These are phyloP conservation scores for Andrena haemorrhoa DNA, from an alignment of 2,888 invertebrate genomes.

Conservation along the genomic window DNA sequence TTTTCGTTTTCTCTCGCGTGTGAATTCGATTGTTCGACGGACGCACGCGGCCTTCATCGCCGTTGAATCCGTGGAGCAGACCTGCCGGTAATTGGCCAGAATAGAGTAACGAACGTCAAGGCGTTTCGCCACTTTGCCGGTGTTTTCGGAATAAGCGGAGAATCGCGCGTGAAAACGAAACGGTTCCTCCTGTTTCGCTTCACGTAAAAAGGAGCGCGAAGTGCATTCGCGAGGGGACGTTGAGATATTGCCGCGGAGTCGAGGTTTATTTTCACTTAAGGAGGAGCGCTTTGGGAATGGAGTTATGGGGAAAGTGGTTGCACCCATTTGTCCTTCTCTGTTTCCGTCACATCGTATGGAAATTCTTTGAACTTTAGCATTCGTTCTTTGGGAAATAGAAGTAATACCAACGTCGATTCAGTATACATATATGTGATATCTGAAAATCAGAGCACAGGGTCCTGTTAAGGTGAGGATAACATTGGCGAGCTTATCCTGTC, in stretches of 20 bases:
- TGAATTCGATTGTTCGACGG: conserved; percentile 30
- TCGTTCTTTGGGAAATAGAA: too few species aligned
- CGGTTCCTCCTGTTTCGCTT: too few species aligned
- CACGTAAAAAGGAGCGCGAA: background rate
- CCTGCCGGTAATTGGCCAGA: conserved; percentile 6
- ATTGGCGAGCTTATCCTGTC: too few species aligned
- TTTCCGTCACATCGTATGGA: too few species aligned
- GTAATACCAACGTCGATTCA: too few species aligned
- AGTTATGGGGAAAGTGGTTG: too few species aligned
- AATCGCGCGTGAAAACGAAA: conserved; percentile 1
- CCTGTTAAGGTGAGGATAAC: too few species aligned
- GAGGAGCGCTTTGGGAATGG: too few species aligned
- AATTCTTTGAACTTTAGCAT: too few species aligned
- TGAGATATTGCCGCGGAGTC: background rate
- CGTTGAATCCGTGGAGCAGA: background rate
- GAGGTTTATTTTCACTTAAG: conserved; percentile 7
- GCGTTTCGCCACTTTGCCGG: background rate
- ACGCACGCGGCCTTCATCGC: conserved; percentile 2
- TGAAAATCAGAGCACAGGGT: too few species aligned
- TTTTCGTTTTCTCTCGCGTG: conserved; percentile 13
- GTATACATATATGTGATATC: too few species aligned
- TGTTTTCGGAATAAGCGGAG: background rate
- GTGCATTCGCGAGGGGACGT: background rate
- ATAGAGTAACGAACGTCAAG: conserved; percentile 4
- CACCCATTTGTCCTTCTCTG: too few species aligned